Evolutionary conservation across 64 coral and sea anemone genomes (phyloP).

Genomic region (Cladopsammia gracilis): DNA sequence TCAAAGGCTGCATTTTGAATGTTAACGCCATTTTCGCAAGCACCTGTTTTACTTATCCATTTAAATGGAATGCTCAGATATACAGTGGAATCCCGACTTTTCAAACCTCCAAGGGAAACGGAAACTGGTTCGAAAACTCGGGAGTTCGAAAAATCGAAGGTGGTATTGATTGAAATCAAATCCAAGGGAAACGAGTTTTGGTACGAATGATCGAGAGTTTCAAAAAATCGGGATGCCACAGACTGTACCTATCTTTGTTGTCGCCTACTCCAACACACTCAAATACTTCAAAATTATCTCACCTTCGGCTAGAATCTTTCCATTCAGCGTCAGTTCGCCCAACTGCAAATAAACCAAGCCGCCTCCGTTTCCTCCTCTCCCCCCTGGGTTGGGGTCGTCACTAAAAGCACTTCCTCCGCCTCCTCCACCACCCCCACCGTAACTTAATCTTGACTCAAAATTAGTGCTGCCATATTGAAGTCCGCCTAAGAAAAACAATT

Average conservation of each 20-base stretch:
- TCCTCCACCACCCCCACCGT: constrained; percentile 49
- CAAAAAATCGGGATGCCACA: too few species aligned
- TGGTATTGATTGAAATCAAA: too few species aligned
- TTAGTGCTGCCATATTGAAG: constrained; percentile 60
- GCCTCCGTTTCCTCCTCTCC: constrained; percentile 51
- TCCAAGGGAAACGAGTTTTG: too few species aligned
- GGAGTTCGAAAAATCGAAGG: too few species aligned
- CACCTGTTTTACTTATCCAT: too few species aligned
- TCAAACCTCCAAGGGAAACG: too few species aligned
- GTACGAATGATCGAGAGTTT: too few species aligned
- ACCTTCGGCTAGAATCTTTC: constrained; percentile 46
- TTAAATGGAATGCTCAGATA: too few species aligned
- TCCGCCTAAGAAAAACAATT: constrained; percentile 22
- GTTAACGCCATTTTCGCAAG: too few species aligned
- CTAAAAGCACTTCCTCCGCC: constrained; percentile 27
- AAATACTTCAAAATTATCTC: not conserved
- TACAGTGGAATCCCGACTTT: too few species aligned
- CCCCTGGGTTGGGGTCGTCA: not conserved
- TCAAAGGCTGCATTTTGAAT: too few species aligned
- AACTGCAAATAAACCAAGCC: constrained; percentile 55
- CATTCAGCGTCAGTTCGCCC: constrained; percentile 29
- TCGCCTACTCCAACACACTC: not conserved
- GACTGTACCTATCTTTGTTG: not conserved
- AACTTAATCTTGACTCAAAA: constrained; percentile 37
- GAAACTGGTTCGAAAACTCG: too few species aligned